Evolutionary conservation across 2,797 vertebrate species (phyloP), one percentile per base, ranked within the genome.

Genomic region (Lemur catta): DNA sequence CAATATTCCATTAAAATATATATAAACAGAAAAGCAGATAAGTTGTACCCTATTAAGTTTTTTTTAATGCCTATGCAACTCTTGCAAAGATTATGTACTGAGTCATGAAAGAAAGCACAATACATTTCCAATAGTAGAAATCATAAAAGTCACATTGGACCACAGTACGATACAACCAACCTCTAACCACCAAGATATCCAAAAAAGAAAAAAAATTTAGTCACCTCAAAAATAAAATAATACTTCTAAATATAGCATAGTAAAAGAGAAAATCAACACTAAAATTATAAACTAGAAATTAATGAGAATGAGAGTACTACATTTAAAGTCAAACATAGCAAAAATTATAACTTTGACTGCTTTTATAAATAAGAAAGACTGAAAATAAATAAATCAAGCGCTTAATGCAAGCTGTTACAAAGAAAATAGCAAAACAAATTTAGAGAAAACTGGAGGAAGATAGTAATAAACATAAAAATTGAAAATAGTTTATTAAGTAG

Each of bases 291-390:
- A 65, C 52, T 65, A 92, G 63, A 92, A 91, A 78, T 88, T 76
- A 96, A 92, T 96, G 46, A 90, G 55, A 80, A 93, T 59, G 22
- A 94, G 50, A 84, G 71, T 24, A 86, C 67, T 78, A 12, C 28
- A 96, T 71, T 71, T 85, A 71, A 91, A 20, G 50, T 82, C 33
- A 88, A 84, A 69, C 17, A 89, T 38, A 78, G 69, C 87, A 91
- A 91, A 65, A 81, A 88, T 63, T 82, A 71, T 79, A 89, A 90
- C n/a, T 22, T 80, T 90, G 85, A 80, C 74, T 90, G 65, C 50
- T 90, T 80, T 80, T 80, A 90, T 67, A 89, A 93, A 72, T 89
- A 88, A 84, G 33, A 79, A 92, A 88, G 63, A 89, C 59, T 74
- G 46, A 72, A 95, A 89, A 50, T 57, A 22, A 81, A 79, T 84